phyloP scores from a whole-genome alignment of 1,140 invertebrate species.

The Bradysia coprophila region DNA sequence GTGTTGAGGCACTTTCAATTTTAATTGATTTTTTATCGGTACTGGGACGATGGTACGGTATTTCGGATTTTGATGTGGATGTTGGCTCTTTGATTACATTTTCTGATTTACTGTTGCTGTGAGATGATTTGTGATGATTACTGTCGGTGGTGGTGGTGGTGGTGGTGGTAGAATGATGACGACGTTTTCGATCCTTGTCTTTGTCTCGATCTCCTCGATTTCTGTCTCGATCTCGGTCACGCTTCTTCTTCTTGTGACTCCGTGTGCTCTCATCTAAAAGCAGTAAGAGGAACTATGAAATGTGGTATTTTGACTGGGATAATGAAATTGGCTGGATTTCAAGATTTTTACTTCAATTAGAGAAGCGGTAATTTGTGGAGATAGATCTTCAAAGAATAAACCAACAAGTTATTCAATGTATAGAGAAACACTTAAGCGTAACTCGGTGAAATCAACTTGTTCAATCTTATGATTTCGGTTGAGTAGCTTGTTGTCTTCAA shows the following conservation, averaged over 20 bases:
- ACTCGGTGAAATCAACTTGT: too few species aligned
- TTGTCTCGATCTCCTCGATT: slow-evolving; percentile 1
- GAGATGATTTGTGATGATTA: not conserved
- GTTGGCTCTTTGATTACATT: not conserved
- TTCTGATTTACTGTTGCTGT: not conserved
- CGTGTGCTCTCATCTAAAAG: not conserved
- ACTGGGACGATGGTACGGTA: not conserved
- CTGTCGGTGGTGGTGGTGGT: not conserved
- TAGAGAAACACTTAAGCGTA: too few species aligned
- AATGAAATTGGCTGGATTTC: not conserved
- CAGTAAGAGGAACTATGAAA: not conserved
- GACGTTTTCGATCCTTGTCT: slow-evolving; percentile 1
- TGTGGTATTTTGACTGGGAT: not conserved
- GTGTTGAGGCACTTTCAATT: slow-evolving; percentile 1
- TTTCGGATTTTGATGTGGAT: not conserved
- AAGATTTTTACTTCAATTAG: not conserved
- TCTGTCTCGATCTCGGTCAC: slow-evolving; percentile 2
- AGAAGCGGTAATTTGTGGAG: not conserved
- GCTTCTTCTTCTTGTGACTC: slow-evolving; percentile 6
- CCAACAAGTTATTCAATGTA: too few species aligned
- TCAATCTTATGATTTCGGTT: too few species aligned
- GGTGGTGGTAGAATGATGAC: not conserved
- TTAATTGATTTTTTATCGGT: not conserved
- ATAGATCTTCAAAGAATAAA: not conserved
- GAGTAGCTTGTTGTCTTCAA: too few species aligned